Conservation (phyloP, 1,140 invertebrate species). For the Lamellibrachia luymesi region DNA sequence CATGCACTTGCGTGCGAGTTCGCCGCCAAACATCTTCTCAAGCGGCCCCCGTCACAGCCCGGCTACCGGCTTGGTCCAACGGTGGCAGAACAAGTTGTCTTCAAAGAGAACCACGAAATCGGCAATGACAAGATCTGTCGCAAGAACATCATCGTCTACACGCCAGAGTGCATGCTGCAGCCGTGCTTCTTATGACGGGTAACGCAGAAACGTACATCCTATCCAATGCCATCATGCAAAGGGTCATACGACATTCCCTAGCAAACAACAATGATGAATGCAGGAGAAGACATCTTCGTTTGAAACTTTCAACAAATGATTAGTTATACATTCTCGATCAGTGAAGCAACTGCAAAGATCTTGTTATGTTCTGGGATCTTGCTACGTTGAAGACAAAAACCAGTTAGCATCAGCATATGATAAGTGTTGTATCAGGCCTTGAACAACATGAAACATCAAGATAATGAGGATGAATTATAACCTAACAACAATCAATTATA, state of each 20-base stretch:
- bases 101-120: background rate
- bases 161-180: background rate
- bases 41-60: background rate
- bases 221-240: background rate
- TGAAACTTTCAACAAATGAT: background rate
- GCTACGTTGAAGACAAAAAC: background rate
- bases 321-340: background rate
- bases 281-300: background rate
- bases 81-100: background rate
- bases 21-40: background rate
- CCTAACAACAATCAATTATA: background rate
- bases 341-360: background rate
- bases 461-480: background rate
- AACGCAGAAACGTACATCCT: background rate
- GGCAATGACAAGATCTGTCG: background rate
- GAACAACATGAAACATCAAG: background rate
- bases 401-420: background rate
- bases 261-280: too few species aligned
- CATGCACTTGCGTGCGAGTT: background rate
- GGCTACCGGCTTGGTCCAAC: background rate
- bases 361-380: background rate
- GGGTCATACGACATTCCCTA: background rate
- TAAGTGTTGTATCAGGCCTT: background rate
- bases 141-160: background rate
- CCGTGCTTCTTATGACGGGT: background rate